Base-by-base conservation (phyloP, 1,140 invertebrate genomes). In the Brachionus rubens region DNA sequence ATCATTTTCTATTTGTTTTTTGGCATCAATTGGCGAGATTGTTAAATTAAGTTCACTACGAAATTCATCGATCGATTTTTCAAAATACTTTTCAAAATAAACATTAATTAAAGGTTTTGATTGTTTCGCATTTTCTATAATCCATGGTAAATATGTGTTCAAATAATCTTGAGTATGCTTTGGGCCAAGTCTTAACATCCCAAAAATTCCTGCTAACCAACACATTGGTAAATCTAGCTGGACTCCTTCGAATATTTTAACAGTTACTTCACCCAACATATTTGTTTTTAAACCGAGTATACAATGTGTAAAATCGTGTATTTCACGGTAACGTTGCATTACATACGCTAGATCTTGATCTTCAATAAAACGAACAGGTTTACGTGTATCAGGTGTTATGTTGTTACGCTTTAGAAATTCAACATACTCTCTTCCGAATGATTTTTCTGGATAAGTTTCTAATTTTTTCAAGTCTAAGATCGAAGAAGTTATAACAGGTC, bases 221-320 rank as follows among this genome's bases (percentile, higher is more conserved):
- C 85, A 86, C 84, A 86, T 84, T 6, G 86, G 86, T 16, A 86
- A 79, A n/a, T 84, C 83, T 7, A 83, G 82, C 77, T 86, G 85
- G 19, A 98, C 88, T 6, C 89, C 94, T 88, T 99, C 96, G 70
- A 98, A 88, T 93, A 94, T 98, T 86, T 99, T 99, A 4, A 99
- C 91, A 6, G 91, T 89, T 16, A 97, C 93, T 88, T 95, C 90
- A 54, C 89, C 88, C 5, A 96, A 85, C 93, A 98, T 96, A 81
- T 93, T 94, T 6, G 94, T 98, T 14, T 92, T 93, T 92, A 96
- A 96, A 72, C 89, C 88, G 33, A 97, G 87, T 6, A 92, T 83
- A 0, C 94, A 90, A 85, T 99, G 96, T 77, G 93, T 89, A 65
- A 99, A 87, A 86, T 99, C 96, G 83, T 99, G 96, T 16, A 91